Percentiles rank a stretch among this genome's conserved stretches.
Conservation (phyloP, 2,113 vertebrate species). For the Chitala chitala region DNA sequence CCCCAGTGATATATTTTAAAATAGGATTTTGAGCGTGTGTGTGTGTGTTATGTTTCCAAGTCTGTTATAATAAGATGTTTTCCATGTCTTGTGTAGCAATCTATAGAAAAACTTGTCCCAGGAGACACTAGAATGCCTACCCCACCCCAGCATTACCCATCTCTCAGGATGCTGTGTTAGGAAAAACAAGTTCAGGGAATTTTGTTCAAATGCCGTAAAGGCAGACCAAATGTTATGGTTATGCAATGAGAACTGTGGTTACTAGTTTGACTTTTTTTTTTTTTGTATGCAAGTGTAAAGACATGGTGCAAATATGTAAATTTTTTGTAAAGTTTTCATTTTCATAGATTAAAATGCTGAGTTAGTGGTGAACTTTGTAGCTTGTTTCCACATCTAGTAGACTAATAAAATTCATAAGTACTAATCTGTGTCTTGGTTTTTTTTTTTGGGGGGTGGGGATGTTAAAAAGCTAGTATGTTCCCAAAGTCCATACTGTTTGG, state of each 20-base stretch:
- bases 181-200: slow-evolving; percentile 59
- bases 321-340: slow-evolving; percentile 36
- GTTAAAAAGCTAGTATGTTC: too few species aligned
- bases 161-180: slow-evolving; percentile 63
- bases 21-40: too few species aligned
- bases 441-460: too few species aligned
- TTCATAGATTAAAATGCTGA: slow-evolving; percentile 30
- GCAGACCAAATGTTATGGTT: slow-evolving; percentile 72
- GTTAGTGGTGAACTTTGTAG: slow-evolving; percentile 30
- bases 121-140: slow-evolving; percentile 18
- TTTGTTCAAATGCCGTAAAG: slow-evolving; percentile 55
- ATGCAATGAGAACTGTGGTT: slow-evolving; percentile 55
- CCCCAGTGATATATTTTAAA: neutral
- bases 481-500: too few species aligned
- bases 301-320: slow-evolving; percentile 26
- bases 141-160: slow-evolving; percentile 26
- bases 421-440: slow-evolving; percentile 28
- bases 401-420: slow-evolving; percentile 30
- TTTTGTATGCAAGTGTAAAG: slow-evolving; percentile 40
- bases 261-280: slow-evolving; percentile 57
- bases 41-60: too few species aligned
- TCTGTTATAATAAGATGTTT: neutral
- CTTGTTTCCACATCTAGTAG: slow-evolving; percentile 33
- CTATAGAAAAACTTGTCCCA: neutral
- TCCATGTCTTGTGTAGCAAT: neutral